Percentiles rank a stretch among this genome's conserved stretches.
Conservation (phyloP, 2,797 vertebrate genomes). For the Trachurus trachurus region DNA sequence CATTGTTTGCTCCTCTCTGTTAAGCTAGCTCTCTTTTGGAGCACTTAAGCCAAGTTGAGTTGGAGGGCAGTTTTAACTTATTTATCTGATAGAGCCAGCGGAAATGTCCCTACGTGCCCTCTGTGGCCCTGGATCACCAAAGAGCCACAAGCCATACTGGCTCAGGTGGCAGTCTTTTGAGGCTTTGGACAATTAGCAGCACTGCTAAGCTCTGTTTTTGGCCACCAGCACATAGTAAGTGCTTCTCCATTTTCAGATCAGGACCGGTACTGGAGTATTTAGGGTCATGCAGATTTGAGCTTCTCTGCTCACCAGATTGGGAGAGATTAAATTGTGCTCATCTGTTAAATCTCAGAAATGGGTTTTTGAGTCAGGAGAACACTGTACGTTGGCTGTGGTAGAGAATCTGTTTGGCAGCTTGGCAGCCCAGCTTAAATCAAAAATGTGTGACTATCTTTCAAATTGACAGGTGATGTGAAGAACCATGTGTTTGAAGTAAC, state of each 20-base stretch:
- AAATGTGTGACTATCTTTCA: constrained; percentile 17
- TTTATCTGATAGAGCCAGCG: constrained; percentile 80
- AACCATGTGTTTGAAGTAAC: constrained; percentile 25
- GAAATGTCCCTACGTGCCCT: constrained; percentile 75
- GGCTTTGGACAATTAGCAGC: constrained; percentile 78
- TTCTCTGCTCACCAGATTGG: constrained; percentile 33
- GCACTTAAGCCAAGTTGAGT: constrained; percentile 78
- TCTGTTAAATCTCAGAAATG: constrained; percentile 45
- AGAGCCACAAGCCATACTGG: constrained; percentile 70
- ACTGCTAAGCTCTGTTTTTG: constrained; percentile 75
- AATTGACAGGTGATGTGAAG: constrained; percentile 35
- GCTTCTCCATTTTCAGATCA: constrained; percentile 68
- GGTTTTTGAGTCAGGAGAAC: constrained; percentile 28
- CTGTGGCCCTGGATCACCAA: constrained; percentile 58
- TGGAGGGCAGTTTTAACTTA: constrained; percentile 79
- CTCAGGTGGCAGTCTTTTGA: constrained; percentile 76
- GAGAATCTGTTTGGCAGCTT: constrained; percentile 16
- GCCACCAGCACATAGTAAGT: constrained; percentile 53
- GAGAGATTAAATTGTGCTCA: constrained; percentile 45
- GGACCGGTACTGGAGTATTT: constrained; percentile 28
- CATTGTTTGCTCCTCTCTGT: constrained; percentile 71
- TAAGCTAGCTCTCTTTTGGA: constrained; percentile 73
- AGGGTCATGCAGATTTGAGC: constrained; percentile 39
- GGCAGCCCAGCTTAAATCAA: constrained; percentile 10
- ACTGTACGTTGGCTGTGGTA: too few relatives aligned